Evolutionary conservation across 2,888 invertebrate genomes (phyloP).

Genomic region (Hemaris fuciformis): DNA sequence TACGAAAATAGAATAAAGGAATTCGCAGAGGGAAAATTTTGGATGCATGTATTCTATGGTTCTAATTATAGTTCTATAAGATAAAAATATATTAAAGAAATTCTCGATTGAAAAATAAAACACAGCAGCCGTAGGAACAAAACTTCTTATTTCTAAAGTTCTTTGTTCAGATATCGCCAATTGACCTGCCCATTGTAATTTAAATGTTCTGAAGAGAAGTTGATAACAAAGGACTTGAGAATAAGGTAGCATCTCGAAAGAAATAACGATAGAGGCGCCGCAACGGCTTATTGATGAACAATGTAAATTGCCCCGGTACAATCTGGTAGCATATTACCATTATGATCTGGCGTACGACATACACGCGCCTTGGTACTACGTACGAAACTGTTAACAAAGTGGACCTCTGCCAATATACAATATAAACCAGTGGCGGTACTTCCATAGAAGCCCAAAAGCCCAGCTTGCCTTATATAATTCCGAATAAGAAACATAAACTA

Average conservation of each 20-base stretch:
- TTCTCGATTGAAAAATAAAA: neutral
- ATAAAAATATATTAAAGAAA: too few species aligned
- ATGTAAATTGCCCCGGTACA: neutral
- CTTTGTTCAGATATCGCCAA: conserved; percentile 5
- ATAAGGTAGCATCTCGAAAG: neutral
- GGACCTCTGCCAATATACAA: conserved; percentile 30
- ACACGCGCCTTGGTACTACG: neutral
- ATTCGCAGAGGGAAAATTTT: neutral
- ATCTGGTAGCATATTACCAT: neutral
- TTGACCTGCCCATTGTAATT: conserved; percentile 8
- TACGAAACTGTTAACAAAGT: conserved; percentile 37
- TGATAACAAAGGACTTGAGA: conserved; percentile 1
- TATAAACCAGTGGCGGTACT: too few species aligned
- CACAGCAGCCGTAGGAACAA: neutral
- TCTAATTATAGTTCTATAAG: neutral
- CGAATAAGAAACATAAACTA: too few species aligned
- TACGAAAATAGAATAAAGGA: neutral
- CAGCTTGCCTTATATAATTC: too few species aligned
- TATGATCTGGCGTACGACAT: neutral
- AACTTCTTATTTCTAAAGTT: neutral
- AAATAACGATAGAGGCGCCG: neutral
- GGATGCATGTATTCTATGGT: neutral
- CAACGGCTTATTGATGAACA: neutral
- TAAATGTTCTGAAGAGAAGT: neutral
- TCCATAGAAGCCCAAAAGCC: too few species aligned